These are phyloP conservation scores for Vanacampus margaritifer DNA, from an alignment of 2,113 vertebrate species.

Conservation along the genomic window DNA sequence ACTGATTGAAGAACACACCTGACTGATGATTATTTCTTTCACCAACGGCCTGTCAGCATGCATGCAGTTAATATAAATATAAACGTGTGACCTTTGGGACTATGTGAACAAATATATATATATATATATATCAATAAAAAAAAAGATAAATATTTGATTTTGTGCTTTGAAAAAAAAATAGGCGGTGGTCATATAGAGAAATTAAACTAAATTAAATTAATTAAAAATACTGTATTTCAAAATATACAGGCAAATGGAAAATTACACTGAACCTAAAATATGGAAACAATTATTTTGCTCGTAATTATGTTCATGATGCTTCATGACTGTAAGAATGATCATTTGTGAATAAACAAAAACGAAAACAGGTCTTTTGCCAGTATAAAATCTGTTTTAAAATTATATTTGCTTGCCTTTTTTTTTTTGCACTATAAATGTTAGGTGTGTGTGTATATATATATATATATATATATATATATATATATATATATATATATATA, in stretches of 20 bases:
- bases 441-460: no score
- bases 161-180: neutral
- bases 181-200: neutral
- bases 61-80: conserved; percentile 15
- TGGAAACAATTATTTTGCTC: neutral
- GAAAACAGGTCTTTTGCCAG: neutral
- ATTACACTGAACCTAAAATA: neutral
- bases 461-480: neutral
- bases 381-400: neutral
- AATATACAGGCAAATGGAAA: neutral
- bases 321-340: neutral
- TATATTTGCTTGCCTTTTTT: neutral
- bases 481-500: no score
- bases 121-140: no score
- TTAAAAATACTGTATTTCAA: neutral
- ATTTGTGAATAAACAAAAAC: neutral
- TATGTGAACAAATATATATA: neutral
- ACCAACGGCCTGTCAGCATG: conserved; percentile 37
- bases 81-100: neutral
- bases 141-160: neutral
- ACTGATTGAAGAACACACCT: conserved; percentile 58
- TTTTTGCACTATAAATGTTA: no score
- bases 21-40: conserved; percentile 50
- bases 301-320: neutral
- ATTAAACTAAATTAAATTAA: neutral